Evolutionary conservation across 2,797 vertebrate genomes (phyloP), one percentile per base, ranked within the genome.

Genomic region (Mormyrops boulengeri): DNA sequence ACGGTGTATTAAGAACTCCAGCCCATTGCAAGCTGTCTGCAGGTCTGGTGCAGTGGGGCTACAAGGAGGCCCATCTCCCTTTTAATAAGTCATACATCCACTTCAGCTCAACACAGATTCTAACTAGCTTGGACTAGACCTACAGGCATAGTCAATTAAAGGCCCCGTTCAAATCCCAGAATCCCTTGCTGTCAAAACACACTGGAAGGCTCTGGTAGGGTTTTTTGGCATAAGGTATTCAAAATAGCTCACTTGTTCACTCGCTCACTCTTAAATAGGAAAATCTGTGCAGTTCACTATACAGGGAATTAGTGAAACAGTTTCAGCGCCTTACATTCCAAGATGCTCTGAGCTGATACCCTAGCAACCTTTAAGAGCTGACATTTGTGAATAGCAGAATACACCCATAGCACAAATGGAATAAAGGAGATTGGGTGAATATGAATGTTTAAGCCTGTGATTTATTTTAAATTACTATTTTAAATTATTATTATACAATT

Each of bases 111-210:
- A 57, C 80, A 53, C 49, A n/a, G 84, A 85, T 73, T 89, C 14
- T 73, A 84, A 50, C 84, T 34, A 49, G 60, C 57, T 26, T 85
- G 49, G 38, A 69, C 6, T 38, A 22, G 53, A 85, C 89, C 85
- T 86, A 52, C 30, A 22, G 89, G 60, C 85, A 57, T 77, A 88
- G 50, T 90, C 89, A 53, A 90, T 88, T 90, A 90, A 88, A 88
- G 52, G 34, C 11, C 30, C 85, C 55, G 50, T 86, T 88, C 50
- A 85, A 50, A 77, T 88, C 49, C 85, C 34, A 77, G 30, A 47
- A 44, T 69, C 85, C 53, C 89, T 34, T 41, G 49, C 85, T 55
- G 60, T 34, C 77, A 50, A 87, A 55, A 17, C 52, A 53, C 11
- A 49, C 30, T 85, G 47, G 85, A 87, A 26, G 49, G 22, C 47